Percentiles rank a stretch among this genome's conserved stretches.
Evolutionary conservation across 2,113 vertebrate species (phyloP).

Genomic region (Pseudorasbora parva): DNA sequence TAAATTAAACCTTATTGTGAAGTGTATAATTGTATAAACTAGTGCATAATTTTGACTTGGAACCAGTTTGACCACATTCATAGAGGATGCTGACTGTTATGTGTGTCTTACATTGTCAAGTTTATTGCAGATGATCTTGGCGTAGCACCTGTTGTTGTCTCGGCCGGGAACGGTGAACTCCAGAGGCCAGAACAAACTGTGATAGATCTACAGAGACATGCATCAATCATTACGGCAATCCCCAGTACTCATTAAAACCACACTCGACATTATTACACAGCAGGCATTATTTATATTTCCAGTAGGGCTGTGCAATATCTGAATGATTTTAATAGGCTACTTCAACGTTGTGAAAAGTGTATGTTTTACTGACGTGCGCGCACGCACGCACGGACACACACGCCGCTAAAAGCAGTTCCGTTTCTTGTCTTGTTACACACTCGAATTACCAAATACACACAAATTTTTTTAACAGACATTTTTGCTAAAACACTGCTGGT

Average conservation of each 20-base stretch:
- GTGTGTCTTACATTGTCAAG: conserved; percentile 80
- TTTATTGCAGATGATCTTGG: conserved; percentile 92
- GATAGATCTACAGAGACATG: conserved; percentile 80
- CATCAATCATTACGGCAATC: background rate
- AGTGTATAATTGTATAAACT: no score
- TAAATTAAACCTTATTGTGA: no score
- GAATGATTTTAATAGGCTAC: no score
- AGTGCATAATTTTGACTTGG: background rate
- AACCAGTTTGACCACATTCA: background rate
- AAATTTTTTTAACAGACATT: no score
- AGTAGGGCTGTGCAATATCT: no score
- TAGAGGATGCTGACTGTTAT: background rate
- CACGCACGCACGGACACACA: no score
- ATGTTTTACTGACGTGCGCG: no score
- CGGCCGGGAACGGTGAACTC: conserved; percentile 89
- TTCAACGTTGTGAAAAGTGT: no score
- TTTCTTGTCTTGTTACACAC: no score
- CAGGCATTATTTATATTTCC: background rate
- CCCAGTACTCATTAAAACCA: background rate
- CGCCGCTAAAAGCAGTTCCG: no score
- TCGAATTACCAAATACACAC: no score
- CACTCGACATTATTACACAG: background rate
- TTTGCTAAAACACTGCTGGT: no score
- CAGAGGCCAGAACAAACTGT: conserved; percentile 93
- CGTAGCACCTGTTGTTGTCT: conserved; percentile 91